These are phyloP conservation scores for Danionella dracula DNA, from an alignment of 2,797 vertebrate genomes.

Conservation along the genomic window DNA sequence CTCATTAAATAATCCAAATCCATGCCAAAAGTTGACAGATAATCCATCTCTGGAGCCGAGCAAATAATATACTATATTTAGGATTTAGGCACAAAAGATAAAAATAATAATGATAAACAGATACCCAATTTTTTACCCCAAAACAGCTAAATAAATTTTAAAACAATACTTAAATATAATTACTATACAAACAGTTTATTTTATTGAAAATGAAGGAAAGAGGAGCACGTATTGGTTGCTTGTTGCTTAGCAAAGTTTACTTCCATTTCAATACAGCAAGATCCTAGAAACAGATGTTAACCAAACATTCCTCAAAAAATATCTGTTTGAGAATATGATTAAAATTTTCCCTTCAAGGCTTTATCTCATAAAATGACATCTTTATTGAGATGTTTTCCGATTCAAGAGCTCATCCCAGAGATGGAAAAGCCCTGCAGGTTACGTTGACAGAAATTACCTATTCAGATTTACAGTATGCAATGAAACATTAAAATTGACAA, in stretches of 20 bases:
- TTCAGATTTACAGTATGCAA: constrained; percentile 5
- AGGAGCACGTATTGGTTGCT: background rate
- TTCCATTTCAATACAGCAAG: background rate
- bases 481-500: background rate
- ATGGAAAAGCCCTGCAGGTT: background rate
- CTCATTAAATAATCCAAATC: constrained; percentile 28
- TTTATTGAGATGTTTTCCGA: background rate
- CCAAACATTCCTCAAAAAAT: background rate
- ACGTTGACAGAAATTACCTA: background rate
- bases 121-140: too few species aligned
- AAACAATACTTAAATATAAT: too few species aligned
- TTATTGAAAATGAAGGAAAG: background rate
- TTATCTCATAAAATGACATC: background rate
- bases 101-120: too few species aligned
- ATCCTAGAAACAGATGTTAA: constrained; percentile 18
- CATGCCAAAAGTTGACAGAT: constrained; percentile 20
- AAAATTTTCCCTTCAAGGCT: background rate
- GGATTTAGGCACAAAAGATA: background rate
- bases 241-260: background rate
- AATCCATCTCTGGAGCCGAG: constrained; percentile 6
- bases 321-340: background rate
- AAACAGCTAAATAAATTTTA: too few species aligned
- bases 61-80: constrained; percentile 6
- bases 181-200: too few species aligned
- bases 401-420: background rate